A percentile compares a stretch with the other conserved stretches of the same genome.
Evolutionary conservation across 2,888 invertebrate genomes (phyloP).

Genomic region (Vannuccia rotundouncinata): DNA sequence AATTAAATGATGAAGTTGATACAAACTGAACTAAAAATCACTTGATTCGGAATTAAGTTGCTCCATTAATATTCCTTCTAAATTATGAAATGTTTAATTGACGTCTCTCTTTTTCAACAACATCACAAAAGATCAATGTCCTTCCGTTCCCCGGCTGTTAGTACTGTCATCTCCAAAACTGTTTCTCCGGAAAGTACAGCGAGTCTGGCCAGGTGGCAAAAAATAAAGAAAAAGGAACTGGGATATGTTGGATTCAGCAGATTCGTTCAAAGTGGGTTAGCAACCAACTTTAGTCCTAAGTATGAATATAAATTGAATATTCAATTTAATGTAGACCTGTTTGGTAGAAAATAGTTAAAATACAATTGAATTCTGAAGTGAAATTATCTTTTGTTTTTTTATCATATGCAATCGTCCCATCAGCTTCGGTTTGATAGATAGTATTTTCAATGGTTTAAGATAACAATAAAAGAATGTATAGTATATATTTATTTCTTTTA

Average conservation of each 20-base stretch:
- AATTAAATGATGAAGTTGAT: too few relatives aligned
- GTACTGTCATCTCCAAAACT: not conserved
- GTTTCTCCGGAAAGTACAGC: not conserved
- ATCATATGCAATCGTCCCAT: not conserved
- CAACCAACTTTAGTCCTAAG: not conserved
- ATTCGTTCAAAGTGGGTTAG: not conserved
- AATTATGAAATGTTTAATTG: too few relatives aligned
- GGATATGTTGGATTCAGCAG: not conserved
- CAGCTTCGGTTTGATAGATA: not conserved
- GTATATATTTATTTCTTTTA: too few relatives aligned
- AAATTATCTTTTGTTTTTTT: not conserved
- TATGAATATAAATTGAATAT: not conserved
- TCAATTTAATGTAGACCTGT: not conserved
- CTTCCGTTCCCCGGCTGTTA: not conserved
- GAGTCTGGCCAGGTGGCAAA: constrained; percentile 1
- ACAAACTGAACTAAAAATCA: too few relatives aligned
- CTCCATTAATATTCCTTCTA: too few relatives aligned
- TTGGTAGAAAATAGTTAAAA: not conserved
- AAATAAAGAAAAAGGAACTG: constrained; percentile 9
- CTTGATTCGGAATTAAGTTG: too few relatives aligned
- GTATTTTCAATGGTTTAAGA: too few relatives aligned
- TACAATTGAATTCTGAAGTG: not conserved
- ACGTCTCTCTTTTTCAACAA: too few relatives aligned
- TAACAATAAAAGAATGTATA: too few relatives aligned
- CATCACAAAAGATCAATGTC: not conserved